These are phyloP conservation scores for Cataglyphis cursor DNA, from an alignment of 2,888 invertebrate genomes.

Conservation along the genomic window DNA sequence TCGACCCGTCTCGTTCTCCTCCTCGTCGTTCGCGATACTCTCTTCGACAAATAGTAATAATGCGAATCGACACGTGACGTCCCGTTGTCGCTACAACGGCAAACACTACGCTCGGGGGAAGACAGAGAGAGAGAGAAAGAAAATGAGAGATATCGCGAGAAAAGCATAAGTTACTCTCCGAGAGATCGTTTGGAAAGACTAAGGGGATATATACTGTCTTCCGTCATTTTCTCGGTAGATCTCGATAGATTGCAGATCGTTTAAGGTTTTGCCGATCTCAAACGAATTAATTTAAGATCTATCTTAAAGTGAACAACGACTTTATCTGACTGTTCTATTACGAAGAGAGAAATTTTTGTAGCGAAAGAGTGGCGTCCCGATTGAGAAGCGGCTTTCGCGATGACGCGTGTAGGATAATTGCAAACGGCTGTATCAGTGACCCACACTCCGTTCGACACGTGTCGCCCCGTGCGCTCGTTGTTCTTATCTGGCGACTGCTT, in stretches of 20 bases:
- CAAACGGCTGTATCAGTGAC: constrained; percentile 84
- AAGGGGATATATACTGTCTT: constrained; percentile 28
- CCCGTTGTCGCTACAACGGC: constrained; percentile 83
- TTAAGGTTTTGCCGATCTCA: not conserved
- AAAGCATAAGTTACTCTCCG: constrained; percentile 37
- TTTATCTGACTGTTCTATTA: too few relatives aligned
- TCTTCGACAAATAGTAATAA: constrained; percentile 86
- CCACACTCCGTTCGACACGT: constrained; percentile 81
- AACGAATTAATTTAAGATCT: not conserved
- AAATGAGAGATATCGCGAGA: not conserved
- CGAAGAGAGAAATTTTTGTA: not conserved
- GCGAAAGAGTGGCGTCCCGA: constrained; percentile 60
- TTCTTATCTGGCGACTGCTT: constrained; percentile 81
- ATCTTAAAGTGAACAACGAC: not conserved
- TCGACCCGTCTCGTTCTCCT: constrained; percentile 33
- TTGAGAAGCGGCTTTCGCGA: constrained; percentile 60
- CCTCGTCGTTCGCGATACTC: constrained; percentile 71
- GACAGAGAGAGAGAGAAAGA: not conserved
- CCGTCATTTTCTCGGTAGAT: constrained; percentile 18
- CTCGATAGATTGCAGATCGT: constrained; percentile 13
- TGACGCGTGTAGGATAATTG: constrained; percentile 81
- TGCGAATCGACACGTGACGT: constrained; percentile 86
- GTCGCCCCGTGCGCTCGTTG: constrained; percentile 77
- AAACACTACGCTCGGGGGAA: constrained; percentile 68
- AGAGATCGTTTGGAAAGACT: constrained; percentile 65